Evolutionary conservation across 2,113 vertebrate genomes (phyloP).

Genomic region (Pollimyrus isidori): DNA sequence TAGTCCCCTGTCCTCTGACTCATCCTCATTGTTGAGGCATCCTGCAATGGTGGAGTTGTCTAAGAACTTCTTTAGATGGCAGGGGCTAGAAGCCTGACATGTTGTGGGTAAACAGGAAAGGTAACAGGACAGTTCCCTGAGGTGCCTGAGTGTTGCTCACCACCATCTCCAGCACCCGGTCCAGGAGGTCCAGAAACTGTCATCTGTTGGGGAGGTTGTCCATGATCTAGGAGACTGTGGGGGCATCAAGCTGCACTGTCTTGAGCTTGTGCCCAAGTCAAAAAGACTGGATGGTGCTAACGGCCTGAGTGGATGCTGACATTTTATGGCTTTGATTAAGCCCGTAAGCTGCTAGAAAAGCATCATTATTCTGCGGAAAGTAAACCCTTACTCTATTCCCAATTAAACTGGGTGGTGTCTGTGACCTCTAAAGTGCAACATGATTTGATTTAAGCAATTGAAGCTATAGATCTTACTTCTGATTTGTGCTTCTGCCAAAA

Average conservation of each 20-base stretch:
- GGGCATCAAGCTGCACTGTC: background rate
- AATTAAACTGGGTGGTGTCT: conserved; percentile 40
- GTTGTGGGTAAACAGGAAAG: background rate
- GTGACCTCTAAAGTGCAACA: conserved; percentile 32
- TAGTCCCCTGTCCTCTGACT: background rate
- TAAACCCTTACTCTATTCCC: conserved; percentile 31
- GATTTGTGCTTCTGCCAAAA: conserved; percentile 10
- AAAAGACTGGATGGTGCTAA: background rate
- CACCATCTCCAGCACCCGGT: background rate
- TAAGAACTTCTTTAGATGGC: background rate
- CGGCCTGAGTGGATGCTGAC: conserved; percentile 27
- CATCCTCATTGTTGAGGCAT: background rate
- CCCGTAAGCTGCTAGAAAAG: conserved; percentile 22
- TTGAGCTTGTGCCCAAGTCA: background rate
- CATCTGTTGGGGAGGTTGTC: background rate
- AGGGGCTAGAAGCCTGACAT: background rate
- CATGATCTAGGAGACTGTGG: background rate
- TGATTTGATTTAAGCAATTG: conserved; percentile 40
- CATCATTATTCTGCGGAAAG: conserved; percentile 25
- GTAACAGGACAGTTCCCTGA: background rate
- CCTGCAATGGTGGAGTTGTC: background rate
- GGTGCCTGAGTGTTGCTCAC: background rate
- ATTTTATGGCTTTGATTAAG: conserved; percentile 34
- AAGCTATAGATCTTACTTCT: conserved; percentile 28
- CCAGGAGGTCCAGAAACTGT: background rate